A percentile compares a stretch with the other conserved stretches of the same genome.
Evolutionary conservation across 2,797 vertebrate genomes (phyloP).

Genomic region (Coccyzus lansbergi): DNA sequence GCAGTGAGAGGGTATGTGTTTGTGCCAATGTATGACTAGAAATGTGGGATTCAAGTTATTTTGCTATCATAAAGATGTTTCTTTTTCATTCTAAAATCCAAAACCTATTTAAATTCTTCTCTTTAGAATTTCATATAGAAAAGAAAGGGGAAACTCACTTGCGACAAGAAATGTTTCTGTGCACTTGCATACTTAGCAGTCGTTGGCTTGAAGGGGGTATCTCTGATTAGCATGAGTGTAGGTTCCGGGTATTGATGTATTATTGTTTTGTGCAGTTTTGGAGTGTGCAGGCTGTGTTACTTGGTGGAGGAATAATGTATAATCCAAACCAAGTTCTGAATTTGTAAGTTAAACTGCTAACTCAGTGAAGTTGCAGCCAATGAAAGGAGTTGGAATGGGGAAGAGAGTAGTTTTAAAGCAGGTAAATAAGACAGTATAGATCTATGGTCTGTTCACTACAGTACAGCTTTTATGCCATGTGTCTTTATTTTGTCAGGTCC

Average conservation of each 20-base stretch:
- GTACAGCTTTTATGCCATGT: neutral
- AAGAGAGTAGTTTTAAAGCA: neutral
- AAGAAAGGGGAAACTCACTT: neutral
- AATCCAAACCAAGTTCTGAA: neutral
- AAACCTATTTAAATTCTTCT: neutral
- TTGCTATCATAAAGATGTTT: neutral
- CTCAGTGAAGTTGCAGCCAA: neutral
- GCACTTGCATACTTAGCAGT: neutral
- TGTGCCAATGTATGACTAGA: neutral
- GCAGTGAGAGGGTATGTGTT: neutral
- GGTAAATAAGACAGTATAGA: neutral
- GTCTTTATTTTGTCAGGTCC: slow-evolving; percentile 76
- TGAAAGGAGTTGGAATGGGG: neutral
- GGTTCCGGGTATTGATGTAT: neutral
- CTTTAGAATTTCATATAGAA: neutral
- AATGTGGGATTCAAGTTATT: neutral
- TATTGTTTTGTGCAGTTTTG: neutral
- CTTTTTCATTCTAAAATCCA: neutral
- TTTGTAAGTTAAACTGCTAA: neutral
- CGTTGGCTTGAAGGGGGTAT: neutral
- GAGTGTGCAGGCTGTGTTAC: neutral
- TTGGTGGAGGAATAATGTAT: neutral
- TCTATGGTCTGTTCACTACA: neutral
- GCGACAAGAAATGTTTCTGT: neutral
- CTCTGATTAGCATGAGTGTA: neutral